phyloP scores from a whole-genome alignment of 2,113 vertebrate species.

The Puntigrus tetrazona region DNA sequence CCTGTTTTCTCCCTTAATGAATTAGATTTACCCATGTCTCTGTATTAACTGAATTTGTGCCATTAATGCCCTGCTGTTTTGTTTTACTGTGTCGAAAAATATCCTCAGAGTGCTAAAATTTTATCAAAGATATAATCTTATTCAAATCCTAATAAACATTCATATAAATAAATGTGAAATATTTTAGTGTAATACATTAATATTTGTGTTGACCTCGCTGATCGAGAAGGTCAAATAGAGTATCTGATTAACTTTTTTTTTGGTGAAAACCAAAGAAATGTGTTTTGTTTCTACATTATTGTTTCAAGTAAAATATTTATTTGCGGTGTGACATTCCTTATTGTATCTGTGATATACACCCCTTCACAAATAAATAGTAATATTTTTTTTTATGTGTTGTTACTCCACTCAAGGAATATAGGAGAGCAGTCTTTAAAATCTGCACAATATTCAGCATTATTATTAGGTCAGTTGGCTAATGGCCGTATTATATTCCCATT shows the following conservation, averaged over 20 bases:
- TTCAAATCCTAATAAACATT: background rate
- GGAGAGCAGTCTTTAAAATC: background rate
- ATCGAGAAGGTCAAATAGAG: background rate
- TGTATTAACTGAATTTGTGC: background rate
- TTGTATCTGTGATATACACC: background rate
- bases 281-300: background rate
- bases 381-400: conserved; percentile 16
- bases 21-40: background rate
- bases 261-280: background rate
- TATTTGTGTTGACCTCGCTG: background rate
- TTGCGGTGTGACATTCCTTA: conserved; percentile 17
- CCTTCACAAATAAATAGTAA: background rate
- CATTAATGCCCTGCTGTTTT: background rate
- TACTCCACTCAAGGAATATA: background rate
- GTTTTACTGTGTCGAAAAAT: background rate
- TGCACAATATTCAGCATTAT: background rate
- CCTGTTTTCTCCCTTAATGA: background rate
- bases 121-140: background rate
- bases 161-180: background rate
- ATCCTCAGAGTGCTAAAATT: background rate
- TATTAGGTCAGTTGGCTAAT: background rate
- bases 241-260: background rate
- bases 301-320: conserved; percentile 13
- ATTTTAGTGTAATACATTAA: background rate
- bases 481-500: background rate